A percentile compares a stretch with the other conserved stretches of the same genome.
Evolutionary conservation across 2,113 vertebrate genomes (phyloP).

Genomic region (Saccopteryx bilineata): DNA sequence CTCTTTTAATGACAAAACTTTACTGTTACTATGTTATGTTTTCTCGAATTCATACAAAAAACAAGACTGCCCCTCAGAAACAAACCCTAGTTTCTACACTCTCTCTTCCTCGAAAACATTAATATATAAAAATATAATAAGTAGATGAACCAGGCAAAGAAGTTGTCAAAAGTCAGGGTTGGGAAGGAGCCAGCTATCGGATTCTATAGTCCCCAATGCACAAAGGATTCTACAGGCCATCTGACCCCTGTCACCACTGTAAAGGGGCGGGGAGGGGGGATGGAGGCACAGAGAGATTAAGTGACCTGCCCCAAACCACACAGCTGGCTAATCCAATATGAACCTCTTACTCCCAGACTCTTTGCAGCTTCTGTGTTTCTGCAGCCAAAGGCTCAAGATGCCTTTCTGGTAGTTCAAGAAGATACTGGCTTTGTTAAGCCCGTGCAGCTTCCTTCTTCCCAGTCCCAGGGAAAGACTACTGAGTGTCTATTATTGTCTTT

Average conservation of each 20-base stretch:
- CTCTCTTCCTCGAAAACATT: constrained; percentile 4
- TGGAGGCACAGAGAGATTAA: background rate
- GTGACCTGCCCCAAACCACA: background rate
- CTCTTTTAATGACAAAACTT: background rate
- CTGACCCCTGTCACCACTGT: background rate
- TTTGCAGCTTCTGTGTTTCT: background rate
- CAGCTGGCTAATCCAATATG: background rate
- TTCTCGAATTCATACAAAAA: constrained; percentile 36
- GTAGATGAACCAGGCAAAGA: background rate
- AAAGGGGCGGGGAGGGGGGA: background rate
- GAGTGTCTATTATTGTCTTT: background rate
- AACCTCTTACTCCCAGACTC: background rate
- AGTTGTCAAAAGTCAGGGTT: background rate
- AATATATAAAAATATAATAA: constrained; percentile 48
- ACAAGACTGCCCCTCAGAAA: constrained; percentile 13
- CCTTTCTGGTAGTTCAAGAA: background rate
- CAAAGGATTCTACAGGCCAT: background rate
- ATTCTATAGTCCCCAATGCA: too few species aligned
- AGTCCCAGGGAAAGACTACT: background rate
- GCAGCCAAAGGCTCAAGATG: background rate
- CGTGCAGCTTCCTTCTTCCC: background rate
- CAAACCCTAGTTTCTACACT: background rate
- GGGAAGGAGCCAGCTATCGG: background rate
- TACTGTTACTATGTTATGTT: background rate
- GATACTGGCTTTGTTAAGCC: background rate